Base-by-base conservation (phyloP, 2,888 invertebrate species). In the Dicycla oo region DNA sequence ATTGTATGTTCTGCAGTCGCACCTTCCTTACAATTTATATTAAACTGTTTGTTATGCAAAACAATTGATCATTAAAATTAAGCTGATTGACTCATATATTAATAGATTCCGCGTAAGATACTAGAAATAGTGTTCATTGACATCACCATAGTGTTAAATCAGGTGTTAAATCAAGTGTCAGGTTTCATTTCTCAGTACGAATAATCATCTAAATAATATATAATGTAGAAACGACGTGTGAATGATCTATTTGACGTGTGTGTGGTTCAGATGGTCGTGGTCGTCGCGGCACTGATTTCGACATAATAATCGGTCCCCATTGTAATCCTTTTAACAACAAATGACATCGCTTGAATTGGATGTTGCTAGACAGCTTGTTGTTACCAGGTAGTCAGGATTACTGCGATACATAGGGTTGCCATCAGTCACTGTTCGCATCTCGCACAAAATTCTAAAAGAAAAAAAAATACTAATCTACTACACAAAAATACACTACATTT, bases 261-360 rank as follows among this genome's bases (percentile, higher is more conserved):
- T 69, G 40, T 67, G 66, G 64, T 74, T 66, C 62, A 49, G 68
- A 69, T 53, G 49, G 51, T 73, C 65, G 73, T 69, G 60, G 45
- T 60, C 65, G 70, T 67, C 73, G 58, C 72, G 72, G 70, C 68
- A 82, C 84, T 83, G 81, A 83, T 89, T 88, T 87, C 86, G 67
- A 84, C 87, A 88, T 84, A 83, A 82, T 83, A 79, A 81, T 86
- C 82, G 69, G 82, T 84, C 75, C 58, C 88, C 73, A 89, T 89
- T 89, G 87, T 89, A 79, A 76, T 84, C 88, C 86, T 81, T 80
- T 84, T 84, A 71, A 80, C 79, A 73, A 58, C 80, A 70, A 84
- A 82, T 81, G 66, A 75, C 78, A 80, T 76, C 75, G 76, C 53
- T 69, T 80, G 69, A 82, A 80, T 81, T 73, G 83, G 47, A 51